These are phyloP conservation scores for Erinaceus europaeus DNA, from an alignment of 2,113 vertebrate genomes.

Conservation along the genomic window DNA sequence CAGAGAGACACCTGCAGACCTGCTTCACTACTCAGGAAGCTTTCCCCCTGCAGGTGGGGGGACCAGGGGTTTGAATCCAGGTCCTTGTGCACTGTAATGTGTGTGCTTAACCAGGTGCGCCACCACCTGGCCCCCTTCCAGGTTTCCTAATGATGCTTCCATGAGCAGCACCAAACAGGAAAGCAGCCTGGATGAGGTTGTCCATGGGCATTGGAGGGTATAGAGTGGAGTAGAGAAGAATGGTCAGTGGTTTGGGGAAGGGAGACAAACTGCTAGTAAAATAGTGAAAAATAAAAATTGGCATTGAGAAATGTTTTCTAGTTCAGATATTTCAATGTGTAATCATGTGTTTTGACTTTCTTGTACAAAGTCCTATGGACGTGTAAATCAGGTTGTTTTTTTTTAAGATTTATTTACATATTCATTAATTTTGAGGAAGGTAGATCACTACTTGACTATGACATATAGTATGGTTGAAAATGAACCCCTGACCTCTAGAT, in stretches of 20 bases:
- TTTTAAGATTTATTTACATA: too few relatives aligned
- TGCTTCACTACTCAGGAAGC: too few relatives aligned
- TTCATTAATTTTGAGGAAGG: not conserved
- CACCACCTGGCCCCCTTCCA: too few relatives aligned
- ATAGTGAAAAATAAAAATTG: not conserved
- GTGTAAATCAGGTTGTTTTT: not conserved
- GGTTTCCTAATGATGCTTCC: not conserved
- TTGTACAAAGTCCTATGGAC: not conserved
- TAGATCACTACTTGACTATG: too few relatives aligned
- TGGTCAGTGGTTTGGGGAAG: not conserved
- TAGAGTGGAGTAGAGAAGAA: not conserved
- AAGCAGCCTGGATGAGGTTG: not conserved
- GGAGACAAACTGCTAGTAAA: not conserved
- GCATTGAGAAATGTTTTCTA: not conserved
- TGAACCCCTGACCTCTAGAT: too few relatives aligned
- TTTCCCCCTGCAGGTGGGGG: too few relatives aligned
- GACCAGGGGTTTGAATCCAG: too few relatives aligned
- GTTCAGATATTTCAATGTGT: not conserved
- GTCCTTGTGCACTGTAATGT: too few relatives aligned
- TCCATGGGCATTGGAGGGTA: not conserved
- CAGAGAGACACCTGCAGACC: too few relatives aligned
- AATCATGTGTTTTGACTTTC: not conserved
- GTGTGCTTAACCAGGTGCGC: too few relatives aligned
- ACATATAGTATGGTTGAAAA: too few relatives aligned
- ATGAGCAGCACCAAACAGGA: not conserved